Conservation (phyloP, 2,113 vertebrate species). For the Merops nubicus region DNA sequence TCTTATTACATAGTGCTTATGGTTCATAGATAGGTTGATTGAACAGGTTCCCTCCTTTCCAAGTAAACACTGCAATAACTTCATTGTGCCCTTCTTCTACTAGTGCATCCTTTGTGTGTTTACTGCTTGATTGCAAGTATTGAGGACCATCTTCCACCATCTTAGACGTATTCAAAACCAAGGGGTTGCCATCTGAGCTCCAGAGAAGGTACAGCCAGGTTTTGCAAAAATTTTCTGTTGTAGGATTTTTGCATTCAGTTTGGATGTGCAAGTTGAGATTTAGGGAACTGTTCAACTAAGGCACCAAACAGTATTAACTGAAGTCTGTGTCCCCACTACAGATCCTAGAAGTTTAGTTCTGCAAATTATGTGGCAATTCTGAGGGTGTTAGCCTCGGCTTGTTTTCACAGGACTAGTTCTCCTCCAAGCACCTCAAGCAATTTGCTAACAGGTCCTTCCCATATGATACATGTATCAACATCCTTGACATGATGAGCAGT, state of each 20-base stretch:
- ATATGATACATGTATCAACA: not conserved
- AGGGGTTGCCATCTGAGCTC: not conserved
- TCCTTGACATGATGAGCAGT: not conserved
- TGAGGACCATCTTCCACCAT: not conserved
- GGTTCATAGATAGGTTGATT: not conserved
- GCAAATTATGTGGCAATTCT: not conserved
- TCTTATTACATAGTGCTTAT: not conserved
- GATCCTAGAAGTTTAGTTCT: not conserved
- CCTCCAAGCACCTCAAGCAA: not conserved
- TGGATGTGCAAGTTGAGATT: not conserved
- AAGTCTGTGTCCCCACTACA: not conserved
- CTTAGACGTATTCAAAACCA: not conserved
- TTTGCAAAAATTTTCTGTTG: not conserved
- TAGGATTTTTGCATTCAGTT: not conserved
- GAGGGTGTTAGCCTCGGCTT: not conserved
- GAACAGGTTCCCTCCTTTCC: not conserved
- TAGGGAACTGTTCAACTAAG: not conserved
- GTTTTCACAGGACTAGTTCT: not conserved
- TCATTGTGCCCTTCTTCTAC: not conserved
- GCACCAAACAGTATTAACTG: not conserved
- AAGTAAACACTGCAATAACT: not conserved
- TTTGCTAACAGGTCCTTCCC: not conserved
- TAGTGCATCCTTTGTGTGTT: accelerated
- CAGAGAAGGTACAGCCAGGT: not conserved
- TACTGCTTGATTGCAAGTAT: not conserved